Conservation (phyloP, 1,140 invertebrate genomes). For the Maconellicoccus hirsutus region DNA sequence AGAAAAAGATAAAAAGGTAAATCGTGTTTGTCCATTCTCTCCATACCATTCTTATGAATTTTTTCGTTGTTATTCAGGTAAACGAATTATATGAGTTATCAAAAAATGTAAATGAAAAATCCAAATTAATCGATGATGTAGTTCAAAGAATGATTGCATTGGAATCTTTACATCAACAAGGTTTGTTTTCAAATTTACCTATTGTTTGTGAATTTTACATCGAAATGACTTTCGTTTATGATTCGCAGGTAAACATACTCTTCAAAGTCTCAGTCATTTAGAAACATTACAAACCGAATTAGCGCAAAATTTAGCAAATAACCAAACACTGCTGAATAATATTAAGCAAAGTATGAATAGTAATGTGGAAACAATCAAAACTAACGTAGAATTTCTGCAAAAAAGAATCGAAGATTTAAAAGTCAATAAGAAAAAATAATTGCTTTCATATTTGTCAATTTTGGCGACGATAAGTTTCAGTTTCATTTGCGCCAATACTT, state of each 20-base stretch:
- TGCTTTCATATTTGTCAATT: too few relatives aligned
- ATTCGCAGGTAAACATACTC: constrained; percentile 65
- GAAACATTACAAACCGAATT: constrained; percentile 71
- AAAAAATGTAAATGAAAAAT: constrained; percentile 68
- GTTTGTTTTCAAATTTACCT: constrained; percentile 34
- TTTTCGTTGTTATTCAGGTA: constrained; percentile 45
- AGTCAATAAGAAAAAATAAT: not conserved
- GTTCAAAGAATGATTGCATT: constrained; percentile 71
- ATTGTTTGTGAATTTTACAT: not conserved
- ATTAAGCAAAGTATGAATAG: constrained; percentile 58
- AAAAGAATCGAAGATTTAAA: constrained; percentile 23
- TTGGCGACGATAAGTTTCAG: too few relatives aligned
- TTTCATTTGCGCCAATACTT: too few relatives aligned
- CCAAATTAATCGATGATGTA: constrained; percentile 63
- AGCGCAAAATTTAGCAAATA: constrained; percentile 53
- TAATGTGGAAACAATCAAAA: constrained; percentile 27
- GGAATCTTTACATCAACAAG: constrained; percentile 78
- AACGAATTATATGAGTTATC: constrained; percentile 73
- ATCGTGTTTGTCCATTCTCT: constrained; percentile 5
- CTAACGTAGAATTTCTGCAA: constrained; percentile 26
- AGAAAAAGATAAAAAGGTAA: constrained; percentile 65
- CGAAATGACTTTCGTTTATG: not conserved
- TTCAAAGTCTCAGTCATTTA: constrained; percentile 66
- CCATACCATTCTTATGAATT: too few relatives aligned
- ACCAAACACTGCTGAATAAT: constrained; percentile 66